A percentile compares a stretch with the other conserved stretches of the same genome.
Conservation (phyloP, 2,113 vertebrate genomes). For the Tinamus guttatus region DNA sequence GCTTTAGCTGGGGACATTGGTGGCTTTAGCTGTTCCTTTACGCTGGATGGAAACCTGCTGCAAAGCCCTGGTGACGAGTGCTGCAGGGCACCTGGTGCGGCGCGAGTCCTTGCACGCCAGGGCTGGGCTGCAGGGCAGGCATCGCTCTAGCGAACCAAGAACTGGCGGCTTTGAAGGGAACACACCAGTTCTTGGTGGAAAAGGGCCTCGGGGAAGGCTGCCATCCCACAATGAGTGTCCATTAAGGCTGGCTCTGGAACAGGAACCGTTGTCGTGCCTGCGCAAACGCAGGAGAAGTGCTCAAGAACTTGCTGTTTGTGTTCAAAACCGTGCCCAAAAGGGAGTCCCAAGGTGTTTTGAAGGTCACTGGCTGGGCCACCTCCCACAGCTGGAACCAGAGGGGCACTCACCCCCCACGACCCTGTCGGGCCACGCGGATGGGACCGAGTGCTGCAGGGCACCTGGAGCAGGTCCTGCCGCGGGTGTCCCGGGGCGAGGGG, state of each 20-base stretch:
- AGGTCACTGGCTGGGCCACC: background rate
- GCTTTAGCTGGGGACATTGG: background rate
- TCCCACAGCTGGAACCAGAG: too few species aligned
- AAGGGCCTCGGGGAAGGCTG: background rate
- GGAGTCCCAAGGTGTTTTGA: background rate
- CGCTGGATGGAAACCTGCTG: background rate
- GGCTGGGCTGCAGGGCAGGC: too few species aligned
- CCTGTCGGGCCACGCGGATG: accelerated
- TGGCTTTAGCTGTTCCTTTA: constrained; percentile 7
- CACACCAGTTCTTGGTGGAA: background rate
- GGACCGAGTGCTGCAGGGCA: background rate
- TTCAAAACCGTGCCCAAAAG: background rate
- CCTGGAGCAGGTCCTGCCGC: background rate
- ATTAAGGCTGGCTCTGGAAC: background rate
- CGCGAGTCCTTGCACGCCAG: too few species aligned
- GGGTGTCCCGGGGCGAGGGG: background rate
- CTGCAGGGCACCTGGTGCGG: too few species aligned
- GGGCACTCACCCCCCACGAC: background rate
- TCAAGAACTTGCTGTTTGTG: background rate
- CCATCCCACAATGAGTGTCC: too few species aligned
- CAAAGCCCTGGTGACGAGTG: too few species aligned
- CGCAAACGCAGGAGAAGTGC: background rate
- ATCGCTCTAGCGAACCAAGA: too few species aligned
- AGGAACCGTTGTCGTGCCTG: background rate
- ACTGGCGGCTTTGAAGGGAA: background rate